Conservation (phyloP, 1,140 invertebrate genomes). For the Hestina assimilis region DNA sequence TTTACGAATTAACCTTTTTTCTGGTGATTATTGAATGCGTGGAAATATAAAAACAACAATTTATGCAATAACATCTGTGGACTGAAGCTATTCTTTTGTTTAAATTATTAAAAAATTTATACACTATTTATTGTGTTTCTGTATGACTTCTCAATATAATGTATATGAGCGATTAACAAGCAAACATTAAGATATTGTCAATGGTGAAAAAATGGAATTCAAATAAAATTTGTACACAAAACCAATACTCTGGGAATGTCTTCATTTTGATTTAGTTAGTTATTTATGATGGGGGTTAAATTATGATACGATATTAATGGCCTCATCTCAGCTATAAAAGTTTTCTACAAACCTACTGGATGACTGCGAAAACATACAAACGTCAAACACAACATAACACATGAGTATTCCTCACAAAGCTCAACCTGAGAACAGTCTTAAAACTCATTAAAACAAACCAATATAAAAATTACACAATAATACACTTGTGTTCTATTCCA, state of each 20-base stretch:
- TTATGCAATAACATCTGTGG: too few species aligned
- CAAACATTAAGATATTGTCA: constrained; percentile 5
- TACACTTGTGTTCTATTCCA: neutral
- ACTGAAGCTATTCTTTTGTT: too few species aligned
- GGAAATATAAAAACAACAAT: too few species aligned
- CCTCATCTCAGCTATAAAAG: constrained; percentile 68
- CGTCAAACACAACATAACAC: constrained; percentile 32
- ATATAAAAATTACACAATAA: constrained; percentile 13
- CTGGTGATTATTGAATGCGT: too few species aligned
- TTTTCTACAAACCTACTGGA: constrained; percentile 71
- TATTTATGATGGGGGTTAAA: constrained; percentile 5
- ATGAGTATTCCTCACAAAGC: constrained; percentile 33
- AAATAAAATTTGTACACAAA: constrained; percentile 44
- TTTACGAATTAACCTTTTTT: too few species aligned
- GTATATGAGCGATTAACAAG: neutral
- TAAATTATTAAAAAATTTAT: too few species aligned
- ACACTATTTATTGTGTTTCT: too few species aligned
- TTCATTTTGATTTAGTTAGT: constrained; percentile 10
- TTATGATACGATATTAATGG: constrained; percentile 27
- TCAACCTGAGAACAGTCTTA: constrained; percentile 34
- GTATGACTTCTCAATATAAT: neutral
- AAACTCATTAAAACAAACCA: constrained; percentile 34
- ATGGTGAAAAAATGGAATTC: constrained; percentile 24
- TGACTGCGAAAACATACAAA: constrained; percentile 41
- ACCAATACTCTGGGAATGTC: constrained; percentile 37